Evolutionary conservation across 2,113 vertebrate species (phyloP).

Genomic region (Chionodraco myersi): DNA sequence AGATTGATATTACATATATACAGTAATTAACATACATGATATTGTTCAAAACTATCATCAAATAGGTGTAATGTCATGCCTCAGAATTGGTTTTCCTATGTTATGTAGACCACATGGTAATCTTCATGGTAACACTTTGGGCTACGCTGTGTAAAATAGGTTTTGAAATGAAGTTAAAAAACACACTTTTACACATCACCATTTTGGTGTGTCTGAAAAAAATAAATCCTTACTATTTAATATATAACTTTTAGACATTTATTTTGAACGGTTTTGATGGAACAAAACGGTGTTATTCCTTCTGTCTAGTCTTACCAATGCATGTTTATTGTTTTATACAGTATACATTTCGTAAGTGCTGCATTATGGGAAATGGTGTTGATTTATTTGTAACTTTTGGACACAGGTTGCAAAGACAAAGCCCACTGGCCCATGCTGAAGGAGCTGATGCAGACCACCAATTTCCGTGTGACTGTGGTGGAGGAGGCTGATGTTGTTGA

Average conservation of each 20-base stretch:
- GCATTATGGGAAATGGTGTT: not conserved
- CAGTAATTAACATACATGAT: not conserved
- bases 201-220: not conserved
- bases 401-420: constrained; percentile 88
- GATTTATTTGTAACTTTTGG: not conserved
- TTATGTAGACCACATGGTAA: not conserved
- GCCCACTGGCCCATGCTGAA: constrained; percentile 88
- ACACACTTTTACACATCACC: too few relatives aligned
- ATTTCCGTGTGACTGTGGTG: constrained; percentile 95
- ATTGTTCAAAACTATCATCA: not conserved
- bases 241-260: not conserved
- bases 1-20: not conserved
- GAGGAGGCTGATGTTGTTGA: constrained; percentile 94
- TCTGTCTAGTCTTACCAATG: too few relatives aligned
- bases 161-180: not conserved
- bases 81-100: not conserved
- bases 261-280: not conserved
- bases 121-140: not conserved
- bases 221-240: not conserved
- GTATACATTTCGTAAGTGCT: not conserved
- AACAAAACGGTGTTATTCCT: not conserved
- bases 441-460: constrained; percentile 94
- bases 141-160: not conserved
- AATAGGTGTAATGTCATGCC: not conserved
- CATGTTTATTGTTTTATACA: not conserved